Evolutionary conservation across 2,888 invertebrate genomes (phyloP).

Genomic region (Aphidoletes aphidimyza): DNA sequence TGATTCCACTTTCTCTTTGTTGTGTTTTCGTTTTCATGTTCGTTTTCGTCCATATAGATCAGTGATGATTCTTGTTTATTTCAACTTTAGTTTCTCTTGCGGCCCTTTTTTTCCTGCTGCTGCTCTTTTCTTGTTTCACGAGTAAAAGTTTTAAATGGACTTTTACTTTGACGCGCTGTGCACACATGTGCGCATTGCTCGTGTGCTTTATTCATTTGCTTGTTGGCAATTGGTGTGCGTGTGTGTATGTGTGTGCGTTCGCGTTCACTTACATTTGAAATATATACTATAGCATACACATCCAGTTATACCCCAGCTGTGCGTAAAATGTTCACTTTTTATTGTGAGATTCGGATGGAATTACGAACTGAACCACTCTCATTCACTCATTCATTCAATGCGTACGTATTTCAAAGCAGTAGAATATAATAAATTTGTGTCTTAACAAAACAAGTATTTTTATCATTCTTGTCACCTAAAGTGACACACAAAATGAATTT

Average conservation of each 20-base stretch:
- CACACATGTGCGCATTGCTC: neutral
- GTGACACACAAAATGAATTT: conserved; percentile 51
- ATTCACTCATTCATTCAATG: neutral
- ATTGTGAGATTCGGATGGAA: conserved; percentile 31
- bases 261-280: no score
- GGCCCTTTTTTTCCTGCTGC: neutral
- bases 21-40: neutral
- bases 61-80: conserved; percentile 27
- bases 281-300: no score
- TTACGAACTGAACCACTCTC: neutral
- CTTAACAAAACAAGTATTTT: conserved; percentile 47
- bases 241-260: no score
- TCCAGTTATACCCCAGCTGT: conserved; percentile 28
- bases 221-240: no score
- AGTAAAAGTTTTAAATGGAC: conserved; percentile 44
- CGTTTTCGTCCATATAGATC: neutral
- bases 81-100: conserved; percentile 45
- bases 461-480: conserved; percentile 51
- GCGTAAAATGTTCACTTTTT: conserved; percentile 6
- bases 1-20: conserved; percentile 4
- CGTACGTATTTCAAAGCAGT: neutral
- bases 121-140: neutral
- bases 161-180: conserved; percentile 9
- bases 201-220: no score
- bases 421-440: conserved; percentile 15